These are phyloP conservation scores for Vulpes ferrilata DNA, from an alignment of 2,113 vertebrate species.

Conservation along the genomic window DNA sequence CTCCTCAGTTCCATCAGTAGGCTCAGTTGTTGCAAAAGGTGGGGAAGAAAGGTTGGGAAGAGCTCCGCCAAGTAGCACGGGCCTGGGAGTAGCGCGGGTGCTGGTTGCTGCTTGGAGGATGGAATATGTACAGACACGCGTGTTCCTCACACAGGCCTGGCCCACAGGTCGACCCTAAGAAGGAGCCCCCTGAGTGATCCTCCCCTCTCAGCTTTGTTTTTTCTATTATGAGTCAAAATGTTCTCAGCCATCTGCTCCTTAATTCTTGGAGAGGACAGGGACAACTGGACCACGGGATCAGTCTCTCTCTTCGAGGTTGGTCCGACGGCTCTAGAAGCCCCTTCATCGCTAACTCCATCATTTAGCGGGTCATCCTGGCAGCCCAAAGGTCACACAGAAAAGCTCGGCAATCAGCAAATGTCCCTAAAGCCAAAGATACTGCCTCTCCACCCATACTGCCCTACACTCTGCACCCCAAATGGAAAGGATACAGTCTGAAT, in stretches of 20 bases:
- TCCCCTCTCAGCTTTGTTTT: not conserved
- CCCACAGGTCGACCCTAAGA: not conserved
- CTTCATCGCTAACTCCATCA: not conserved
- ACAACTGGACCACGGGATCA: not conserved
- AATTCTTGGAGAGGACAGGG: not conserved
- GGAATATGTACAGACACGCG: fast-evolving
- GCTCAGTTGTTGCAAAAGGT: not conserved
- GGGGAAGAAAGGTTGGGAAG: not conserved
- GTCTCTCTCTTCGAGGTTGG: not conserved
- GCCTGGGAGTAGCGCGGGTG: too few species aligned
- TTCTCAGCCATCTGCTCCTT: not conserved
- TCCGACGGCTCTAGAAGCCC: not conserved
- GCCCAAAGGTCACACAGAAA: not conserved
- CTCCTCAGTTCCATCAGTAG: not conserved
- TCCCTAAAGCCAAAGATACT: not conserved
- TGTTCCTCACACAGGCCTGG: not conserved
- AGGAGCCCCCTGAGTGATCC: not conserved
- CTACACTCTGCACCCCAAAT: constrained; percentile 18
- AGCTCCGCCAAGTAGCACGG: not conserved
- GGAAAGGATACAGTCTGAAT: constrained; percentile 32
- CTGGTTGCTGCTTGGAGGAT: not conserved
- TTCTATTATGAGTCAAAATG: not conserved
- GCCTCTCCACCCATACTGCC: not conserved
- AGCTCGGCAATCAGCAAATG: not conserved
- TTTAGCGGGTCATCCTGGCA: not conserved